A percentile compares a stretch with the other conserved stretches of the same genome.
Conservation (phyloP, 2,113 vertebrate species). For the Probosciger aterrimus region DNA sequence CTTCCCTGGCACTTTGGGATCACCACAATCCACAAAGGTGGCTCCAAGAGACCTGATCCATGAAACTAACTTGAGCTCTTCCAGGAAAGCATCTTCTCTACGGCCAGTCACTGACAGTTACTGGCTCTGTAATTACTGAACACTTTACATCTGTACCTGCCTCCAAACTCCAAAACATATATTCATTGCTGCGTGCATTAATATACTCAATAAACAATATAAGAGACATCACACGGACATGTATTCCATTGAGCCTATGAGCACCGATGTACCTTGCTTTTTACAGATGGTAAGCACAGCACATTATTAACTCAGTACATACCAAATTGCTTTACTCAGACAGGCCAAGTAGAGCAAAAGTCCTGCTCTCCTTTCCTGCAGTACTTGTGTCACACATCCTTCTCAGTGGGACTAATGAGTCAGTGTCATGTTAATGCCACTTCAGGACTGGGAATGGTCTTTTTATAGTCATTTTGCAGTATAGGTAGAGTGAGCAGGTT, state of each 20-base stretch:
- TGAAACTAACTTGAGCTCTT: background rate
- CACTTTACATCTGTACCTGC: background rate
- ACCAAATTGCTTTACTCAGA: background rate
- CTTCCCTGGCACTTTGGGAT: background rate
- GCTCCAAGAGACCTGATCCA: background rate
- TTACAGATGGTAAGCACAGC: fast-evolving
- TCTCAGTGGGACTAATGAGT: background rate
- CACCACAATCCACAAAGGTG: fast-evolving
- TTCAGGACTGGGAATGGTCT: background rate
- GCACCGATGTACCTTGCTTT: background rate
- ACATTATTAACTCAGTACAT: background rate
- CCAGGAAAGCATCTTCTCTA: background rate
- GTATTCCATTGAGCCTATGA: background rate
- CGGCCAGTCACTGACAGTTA: background rate
- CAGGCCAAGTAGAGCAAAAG: background rate
- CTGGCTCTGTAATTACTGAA: background rate
- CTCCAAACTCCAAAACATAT: background rate
- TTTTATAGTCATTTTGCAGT: background rate
- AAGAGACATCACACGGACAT: background rate
- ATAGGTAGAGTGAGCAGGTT: background rate
- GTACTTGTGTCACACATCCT: background rate
- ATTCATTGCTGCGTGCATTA: background rate
- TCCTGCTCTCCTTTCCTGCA: background rate
- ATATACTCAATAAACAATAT: background rate
- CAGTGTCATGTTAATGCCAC: background rate